Evolutionary conservation across 2,888 invertebrate species (phyloP).

Genomic region (Leptodirus hochenwartii): DNA sequence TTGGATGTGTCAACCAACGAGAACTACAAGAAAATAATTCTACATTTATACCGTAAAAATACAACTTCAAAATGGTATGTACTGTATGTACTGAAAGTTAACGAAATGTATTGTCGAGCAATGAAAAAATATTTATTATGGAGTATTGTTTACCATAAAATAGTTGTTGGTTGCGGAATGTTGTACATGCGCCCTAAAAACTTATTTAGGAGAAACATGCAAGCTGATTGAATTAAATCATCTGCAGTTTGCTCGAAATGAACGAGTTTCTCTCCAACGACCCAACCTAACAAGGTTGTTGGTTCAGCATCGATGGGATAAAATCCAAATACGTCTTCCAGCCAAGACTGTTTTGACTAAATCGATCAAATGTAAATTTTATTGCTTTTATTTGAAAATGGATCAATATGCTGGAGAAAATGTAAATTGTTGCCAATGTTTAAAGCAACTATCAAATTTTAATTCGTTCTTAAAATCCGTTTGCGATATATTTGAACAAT

Average conservation of each 20-base stretch:
- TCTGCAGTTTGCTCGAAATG: slow-evolving; percentile 41
- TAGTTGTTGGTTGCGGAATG: slow-evolving; percentile 28
- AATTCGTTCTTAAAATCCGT: slow-evolving; percentile 12
- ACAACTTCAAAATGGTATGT: not conserved
- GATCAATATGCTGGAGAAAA: not conserved
- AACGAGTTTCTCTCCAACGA: slow-evolving; percentile 41
- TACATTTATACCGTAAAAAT: not conserved
- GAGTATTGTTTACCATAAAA: slow-evolving; percentile 18
- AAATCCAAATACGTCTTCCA: slow-evolving; percentile 46
- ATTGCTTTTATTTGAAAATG: not conserved
- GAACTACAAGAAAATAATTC: slow-evolving; percentile 33
- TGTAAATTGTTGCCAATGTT: too few relatives aligned
- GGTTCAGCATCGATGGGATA: slow-evolving; percentile 44
- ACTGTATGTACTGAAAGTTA: not conserved
- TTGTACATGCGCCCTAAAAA: slow-evolving; percentile 32
- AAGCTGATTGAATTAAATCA: slow-evolving; percentile 31
- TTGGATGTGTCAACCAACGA: slow-evolving; percentile 48
- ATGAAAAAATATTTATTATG: slow-evolving; percentile 3
- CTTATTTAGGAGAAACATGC: slow-evolving; percentile 31
- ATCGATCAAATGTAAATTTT: not conserved
- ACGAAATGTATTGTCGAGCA: not conserved
- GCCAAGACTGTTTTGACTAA: slow-evolving; percentile 30
- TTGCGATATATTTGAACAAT: too few relatives aligned
- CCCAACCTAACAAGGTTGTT: slow-evolving; percentile 47
- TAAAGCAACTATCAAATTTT: slow-evolving; percentile 14